These are phyloP conservation scores for Electrophaes corylata DNA, from an alignment of 2,888 invertebrate species.

Conservation along the genomic window DNA sequence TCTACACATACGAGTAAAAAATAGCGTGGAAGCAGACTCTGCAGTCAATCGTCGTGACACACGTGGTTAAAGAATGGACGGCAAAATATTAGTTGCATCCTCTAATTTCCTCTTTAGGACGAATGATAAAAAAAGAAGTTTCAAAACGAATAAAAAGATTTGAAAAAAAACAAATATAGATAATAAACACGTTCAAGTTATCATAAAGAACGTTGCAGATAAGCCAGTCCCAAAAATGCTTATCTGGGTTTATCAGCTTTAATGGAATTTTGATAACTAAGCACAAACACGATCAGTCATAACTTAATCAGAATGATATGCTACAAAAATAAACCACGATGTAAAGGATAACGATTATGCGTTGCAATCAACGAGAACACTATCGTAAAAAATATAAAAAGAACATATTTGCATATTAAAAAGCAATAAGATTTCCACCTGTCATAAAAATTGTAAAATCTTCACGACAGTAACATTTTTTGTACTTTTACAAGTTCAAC, in stretches of 20 bases:
- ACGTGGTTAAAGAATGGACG: not conserved
- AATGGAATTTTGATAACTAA: conserved; percentile 44
- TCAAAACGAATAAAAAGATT: too few relatives aligned
- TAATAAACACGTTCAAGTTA: not conserved
- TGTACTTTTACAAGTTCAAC: not conserved
- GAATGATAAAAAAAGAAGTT: too few relatives aligned
- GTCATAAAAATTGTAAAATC: conserved; percentile 5
- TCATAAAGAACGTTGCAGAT: not conserved
- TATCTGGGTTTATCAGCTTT: conserved; percentile 42
- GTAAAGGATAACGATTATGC: conserved; percentile 8
- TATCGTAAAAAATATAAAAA: conserved; percentile 8
- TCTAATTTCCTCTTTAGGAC: too few relatives aligned
- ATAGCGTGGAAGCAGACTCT: not conserved
- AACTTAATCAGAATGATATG: conserved; percentile 24
- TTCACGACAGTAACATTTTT: not conserved
- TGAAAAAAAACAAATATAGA: not conserved
- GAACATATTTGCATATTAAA: conserved; percentile 10
- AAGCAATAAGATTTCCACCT: conserved; percentile 10
- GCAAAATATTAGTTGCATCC: not conserved
- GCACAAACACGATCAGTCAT: conserved; percentile 27
- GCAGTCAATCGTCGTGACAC: not conserved
- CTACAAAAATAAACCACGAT: not conserved
- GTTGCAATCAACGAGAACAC: conserved; percentile 6
- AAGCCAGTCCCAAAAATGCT: not conserved
- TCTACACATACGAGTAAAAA: not conserved